phyloP scores from a whole-genome alignment of 2,888 invertebrate genomes.

The Drosophila atripex region DNA sequence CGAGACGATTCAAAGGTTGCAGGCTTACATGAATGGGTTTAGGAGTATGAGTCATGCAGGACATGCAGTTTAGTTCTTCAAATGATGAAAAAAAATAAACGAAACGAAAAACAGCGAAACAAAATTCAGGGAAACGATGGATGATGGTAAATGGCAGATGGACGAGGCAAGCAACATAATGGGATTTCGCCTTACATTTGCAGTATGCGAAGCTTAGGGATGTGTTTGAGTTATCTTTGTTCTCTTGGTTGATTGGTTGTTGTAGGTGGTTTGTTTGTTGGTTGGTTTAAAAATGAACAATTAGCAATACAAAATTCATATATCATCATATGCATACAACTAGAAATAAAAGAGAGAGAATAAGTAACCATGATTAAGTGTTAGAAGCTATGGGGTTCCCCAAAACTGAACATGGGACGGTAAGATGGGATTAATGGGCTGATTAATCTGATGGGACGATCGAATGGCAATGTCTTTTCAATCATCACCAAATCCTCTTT shows the following conservation, averaged over 20 bases:
- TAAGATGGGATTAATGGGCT: constrained; percentile 24
- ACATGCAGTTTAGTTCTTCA: constrained; percentile 13
- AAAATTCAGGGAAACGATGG: constrained; percentile 1
- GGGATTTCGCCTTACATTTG: constrained; percentile 59
- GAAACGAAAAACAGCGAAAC: constrained; percentile 15
- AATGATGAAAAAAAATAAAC: background rate
- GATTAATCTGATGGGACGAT: constrained; percentile 1
- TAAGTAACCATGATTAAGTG: constrained; percentile 48
- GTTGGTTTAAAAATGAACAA: constrained; percentile 65
- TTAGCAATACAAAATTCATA: constrained; percentile 73
- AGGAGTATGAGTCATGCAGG: constrained; percentile 36
- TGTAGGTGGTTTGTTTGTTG: constrained; percentile 49
- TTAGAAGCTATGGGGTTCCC: background rate
- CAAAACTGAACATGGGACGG: constrained; percentile 12
- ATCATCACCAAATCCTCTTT: constrained; percentile 24
- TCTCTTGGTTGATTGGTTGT: constrained; percentile 59
- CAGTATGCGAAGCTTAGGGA: constrained; percentile 39
- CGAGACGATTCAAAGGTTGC: constrained; percentile 14
- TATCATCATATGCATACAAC: constrained; percentile 74
- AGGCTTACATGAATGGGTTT: constrained; percentile 4
- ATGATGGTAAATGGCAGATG: background rate
- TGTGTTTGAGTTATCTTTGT: constrained; percentile 51
- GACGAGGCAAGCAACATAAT: constrained; percentile 37
- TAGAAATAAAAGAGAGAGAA: constrained; percentile 78
- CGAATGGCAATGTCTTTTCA: too few species aligned